phyloP scores from a whole-genome alignment of 1,140 invertebrate genomes.

The Lasioglossum baleicum region DNA sequence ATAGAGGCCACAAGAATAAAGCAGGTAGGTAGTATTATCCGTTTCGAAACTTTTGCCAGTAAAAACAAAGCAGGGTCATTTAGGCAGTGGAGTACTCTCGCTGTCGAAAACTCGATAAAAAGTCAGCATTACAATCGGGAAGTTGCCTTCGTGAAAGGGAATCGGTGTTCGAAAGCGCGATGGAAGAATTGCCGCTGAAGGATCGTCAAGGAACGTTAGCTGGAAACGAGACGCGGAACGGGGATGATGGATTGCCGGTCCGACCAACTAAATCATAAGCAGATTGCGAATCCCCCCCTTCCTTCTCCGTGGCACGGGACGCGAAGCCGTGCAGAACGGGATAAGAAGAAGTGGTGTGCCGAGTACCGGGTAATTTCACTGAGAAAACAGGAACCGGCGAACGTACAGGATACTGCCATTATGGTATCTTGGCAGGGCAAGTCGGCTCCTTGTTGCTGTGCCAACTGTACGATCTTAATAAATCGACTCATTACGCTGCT shows the following conservation, averaged over 20 bases:
- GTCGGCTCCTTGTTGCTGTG: not conserved
- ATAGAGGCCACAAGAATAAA: too few species aligned
- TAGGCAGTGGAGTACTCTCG: too few species aligned
- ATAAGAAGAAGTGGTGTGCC: not conserved
- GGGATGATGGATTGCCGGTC: conserved; percentile 52
- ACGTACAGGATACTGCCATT: conserved; percentile 1
- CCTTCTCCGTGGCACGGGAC: too few species aligned
- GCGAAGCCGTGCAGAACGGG: not conserved
- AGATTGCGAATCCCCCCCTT: conserved; percentile 35
- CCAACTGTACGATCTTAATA: not conserved
- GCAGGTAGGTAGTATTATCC: too few species aligned
- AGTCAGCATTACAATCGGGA: not conserved
- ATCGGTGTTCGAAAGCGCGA: conserved; percentile 53
- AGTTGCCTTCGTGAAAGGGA: conserved; percentile 17
- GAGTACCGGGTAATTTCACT: not conserved
- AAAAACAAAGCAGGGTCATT: too few species aligned
- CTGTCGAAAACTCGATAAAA: too few species aligned
- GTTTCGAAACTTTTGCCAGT: too few species aligned
- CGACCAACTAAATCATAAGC: conserved; percentile 56
- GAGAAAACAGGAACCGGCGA: not conserved
- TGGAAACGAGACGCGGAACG: conserved; percentile 16
- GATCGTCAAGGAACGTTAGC: conserved; percentile 45
- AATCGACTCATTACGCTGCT: not conserved
- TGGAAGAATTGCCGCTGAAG: conserved; percentile 55
- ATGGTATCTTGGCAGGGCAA: not conserved